phyloP scores from a whole-genome alignment of 2,888 invertebrate genomes.

The Choristoneura rosaceana region DNA sequence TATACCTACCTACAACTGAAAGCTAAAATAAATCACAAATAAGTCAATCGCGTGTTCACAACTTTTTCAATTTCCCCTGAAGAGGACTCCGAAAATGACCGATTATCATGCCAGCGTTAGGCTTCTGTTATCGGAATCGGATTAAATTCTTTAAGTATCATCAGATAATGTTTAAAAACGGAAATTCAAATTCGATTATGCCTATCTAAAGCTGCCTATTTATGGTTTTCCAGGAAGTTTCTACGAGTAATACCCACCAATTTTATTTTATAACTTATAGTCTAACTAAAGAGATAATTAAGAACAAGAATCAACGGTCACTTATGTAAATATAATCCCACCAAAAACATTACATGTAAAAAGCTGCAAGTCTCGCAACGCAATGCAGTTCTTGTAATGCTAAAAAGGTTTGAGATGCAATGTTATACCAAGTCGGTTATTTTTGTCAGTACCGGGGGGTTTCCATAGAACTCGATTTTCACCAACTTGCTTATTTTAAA shows the following conservation, averaged over 20 bases:
- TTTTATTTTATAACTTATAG: not conserved
- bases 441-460: too few relatives aligned
- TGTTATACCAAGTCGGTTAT: too few relatives aligned
- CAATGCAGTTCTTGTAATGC: too few relatives aligned
- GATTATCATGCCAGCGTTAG: conserved; percentile 30
- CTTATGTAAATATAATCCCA: too few relatives aligned
- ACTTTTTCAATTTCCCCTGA: conserved; percentile 31
- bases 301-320: too few relatives aligned
- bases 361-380: too few relatives aligned
- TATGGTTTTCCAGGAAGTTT: not conserved
- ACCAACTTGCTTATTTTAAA: too few relatives aligned
- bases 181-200: not conserved
- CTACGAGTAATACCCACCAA: too few relatives aligned
- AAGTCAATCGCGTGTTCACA: conserved; percentile 17
- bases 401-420: too few relatives aligned
- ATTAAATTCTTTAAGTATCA: conserved; percentile 21
- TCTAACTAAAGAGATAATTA: too few relatives aligned
- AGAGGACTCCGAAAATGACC: conserved; percentile 27
- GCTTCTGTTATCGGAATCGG: conserved; percentile 20
- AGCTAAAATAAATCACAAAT: not conserved
- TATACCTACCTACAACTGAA: not conserved
- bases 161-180: conserved; percentile 16
- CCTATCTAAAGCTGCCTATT: not conserved
- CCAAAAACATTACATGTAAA: too few relatives aligned
- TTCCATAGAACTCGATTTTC: too few relatives aligned